Evolutionary conservation across 2,113 vertebrate genomes (phyloP).

Genomic region (Sinocyclocheilus maitianheensis): DNA sequence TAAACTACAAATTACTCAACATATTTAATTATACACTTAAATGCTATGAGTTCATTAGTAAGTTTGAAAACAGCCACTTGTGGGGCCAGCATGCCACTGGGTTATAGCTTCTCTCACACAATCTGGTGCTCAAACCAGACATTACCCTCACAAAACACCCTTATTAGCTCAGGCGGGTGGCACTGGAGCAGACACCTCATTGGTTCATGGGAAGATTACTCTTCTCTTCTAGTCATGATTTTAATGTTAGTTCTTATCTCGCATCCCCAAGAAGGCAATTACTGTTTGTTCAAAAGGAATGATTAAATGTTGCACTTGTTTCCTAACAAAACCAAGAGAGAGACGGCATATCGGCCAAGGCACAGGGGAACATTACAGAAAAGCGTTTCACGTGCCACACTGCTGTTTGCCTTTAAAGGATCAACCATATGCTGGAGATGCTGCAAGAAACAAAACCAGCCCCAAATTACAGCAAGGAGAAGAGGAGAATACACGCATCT

Average conservation of each 20-base stretch:
- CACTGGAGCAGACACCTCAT: conserved; percentile 43
- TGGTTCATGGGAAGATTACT: conserved; percentile 51
- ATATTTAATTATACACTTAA: conserved; percentile 39
- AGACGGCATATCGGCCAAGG: conserved; percentile 16
- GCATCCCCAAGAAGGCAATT: conserved; percentile 57
- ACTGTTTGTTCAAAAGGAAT: conserved; percentile 48
- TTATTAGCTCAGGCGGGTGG: conserved; percentile 54
- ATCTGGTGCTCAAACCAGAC: conserved; percentile 55
- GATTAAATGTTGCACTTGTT: conserved; percentile 54
- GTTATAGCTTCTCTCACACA: conserved; percentile 51
- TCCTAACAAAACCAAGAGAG: conserved; percentile 43
- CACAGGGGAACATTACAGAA: conserved; percentile 23
- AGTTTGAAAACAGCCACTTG: conserved; percentile 52
- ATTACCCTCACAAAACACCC: conserved; percentile 54
- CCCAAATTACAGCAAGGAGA: conserved; percentile 1
- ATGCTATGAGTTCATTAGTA: conserved; percentile 43
- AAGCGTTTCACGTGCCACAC: conserved; percentile 9
- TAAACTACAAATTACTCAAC: conserved; percentile 53
- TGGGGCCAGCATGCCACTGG: conserved; percentile 40
- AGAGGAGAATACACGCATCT: background rate
- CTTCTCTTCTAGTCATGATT: conserved; percentile 52
- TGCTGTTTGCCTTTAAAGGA: conserved; percentile 21
- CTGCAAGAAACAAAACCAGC: conserved; percentile 27
- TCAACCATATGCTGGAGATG: background rate
- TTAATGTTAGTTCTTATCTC: conserved; percentile 60